Conservation (phyloP, 2,888 invertebrate genomes). For the Sinohyriopsis cumingii region DNA sequence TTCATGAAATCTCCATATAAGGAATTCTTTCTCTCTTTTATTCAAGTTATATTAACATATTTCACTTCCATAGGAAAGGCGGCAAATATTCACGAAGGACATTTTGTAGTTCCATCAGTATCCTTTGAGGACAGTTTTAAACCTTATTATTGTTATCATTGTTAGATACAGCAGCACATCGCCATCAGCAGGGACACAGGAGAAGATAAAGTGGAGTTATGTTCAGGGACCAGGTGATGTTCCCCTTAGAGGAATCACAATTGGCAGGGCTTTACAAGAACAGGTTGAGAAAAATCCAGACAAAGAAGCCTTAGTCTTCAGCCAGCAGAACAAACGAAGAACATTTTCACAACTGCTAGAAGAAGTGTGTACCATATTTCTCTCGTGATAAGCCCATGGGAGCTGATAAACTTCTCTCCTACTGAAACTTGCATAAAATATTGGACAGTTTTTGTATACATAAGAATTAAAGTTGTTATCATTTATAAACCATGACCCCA, state of each 20-base stretch:
- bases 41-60: no score
- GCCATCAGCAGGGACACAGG: no score
- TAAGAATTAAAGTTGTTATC: no score
- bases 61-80: no score
- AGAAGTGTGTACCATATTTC: slow-evolving; percentile 44
- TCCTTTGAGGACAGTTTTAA: not conserved
- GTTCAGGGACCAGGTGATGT: slow-evolving; percentile 51
- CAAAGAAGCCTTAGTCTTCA: slow-evolving; percentile 64
- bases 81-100: no score
- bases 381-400: not conserved
- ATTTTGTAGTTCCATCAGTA: no score
- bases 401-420: not conserved
- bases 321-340: slow-evolving; percentile 42
- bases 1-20: no score
- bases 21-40: no score
- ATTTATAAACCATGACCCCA: no score
- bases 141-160: not conserved
- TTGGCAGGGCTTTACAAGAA: slow-evolving; percentile 62
- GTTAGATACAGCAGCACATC: no score
- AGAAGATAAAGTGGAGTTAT: slow-evolving; percentile 55
- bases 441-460: no score
- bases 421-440: not conserved
- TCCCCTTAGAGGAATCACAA: slow-evolving; percentile 63
- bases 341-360: slow-evolving; percentile 63
- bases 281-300: slow-evolving; percentile 59